These are phyloP conservation scores for Caloenas nicobarica DNA, from an alignment of 2,113 vertebrate species.

Conservation along the genomic window DNA sequence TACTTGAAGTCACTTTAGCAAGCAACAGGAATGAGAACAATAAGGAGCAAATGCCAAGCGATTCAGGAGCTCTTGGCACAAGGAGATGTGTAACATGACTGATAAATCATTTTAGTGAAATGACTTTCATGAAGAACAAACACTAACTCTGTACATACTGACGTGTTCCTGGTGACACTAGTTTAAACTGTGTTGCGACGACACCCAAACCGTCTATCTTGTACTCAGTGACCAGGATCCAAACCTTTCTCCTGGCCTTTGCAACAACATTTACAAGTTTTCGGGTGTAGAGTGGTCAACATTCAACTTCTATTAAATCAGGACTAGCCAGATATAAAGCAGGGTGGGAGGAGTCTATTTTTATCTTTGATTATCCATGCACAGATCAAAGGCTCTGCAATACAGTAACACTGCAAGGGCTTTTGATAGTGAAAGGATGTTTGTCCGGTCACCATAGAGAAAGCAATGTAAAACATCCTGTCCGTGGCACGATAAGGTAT, in stretches of 20 bases:
- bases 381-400: conserved; percentile 58
- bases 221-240: neutral
- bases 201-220: neutral
- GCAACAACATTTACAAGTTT: neutral
- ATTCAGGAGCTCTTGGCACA: neutral
- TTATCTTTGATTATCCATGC: conserved; percentile 59
- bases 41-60: neutral
- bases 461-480: conserved; percentile 53
- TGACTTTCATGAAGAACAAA: neutral
- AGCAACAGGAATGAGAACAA: neutral
- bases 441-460: conserved; percentile 51
- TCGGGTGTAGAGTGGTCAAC: neutral
- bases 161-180: neutral
- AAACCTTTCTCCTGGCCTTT: neutral
- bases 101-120: neutral
- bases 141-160: neutral
- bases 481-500: conserved; percentile 22
- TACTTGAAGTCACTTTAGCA: neutral
- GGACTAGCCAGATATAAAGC: neutral
- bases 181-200: neutral
- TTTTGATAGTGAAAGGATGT: conserved; percentile 63
- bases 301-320: neutral
- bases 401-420: conserved; percentile 34
- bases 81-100: neutral
- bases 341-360: neutral